Conservation (phyloP, 2,888 invertebrate genomes). For the Andrena camellia region DNA sequence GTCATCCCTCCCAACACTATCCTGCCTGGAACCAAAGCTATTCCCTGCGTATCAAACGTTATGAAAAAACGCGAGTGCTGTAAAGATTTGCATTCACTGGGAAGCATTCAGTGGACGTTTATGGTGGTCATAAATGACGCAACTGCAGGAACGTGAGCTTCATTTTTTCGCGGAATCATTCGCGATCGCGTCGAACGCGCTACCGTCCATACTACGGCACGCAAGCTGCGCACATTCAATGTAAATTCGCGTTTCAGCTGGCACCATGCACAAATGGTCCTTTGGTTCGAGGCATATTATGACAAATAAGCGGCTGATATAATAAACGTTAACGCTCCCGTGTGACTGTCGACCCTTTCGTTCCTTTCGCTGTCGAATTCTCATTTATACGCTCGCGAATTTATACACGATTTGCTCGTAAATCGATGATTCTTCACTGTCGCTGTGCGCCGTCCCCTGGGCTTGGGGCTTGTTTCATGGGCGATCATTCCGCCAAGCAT, state of each 20-base stretch:
- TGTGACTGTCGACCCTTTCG: neutral
- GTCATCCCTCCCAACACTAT: neutral
- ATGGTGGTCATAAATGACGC: conserved; percentile 17
- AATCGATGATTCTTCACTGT: neutral
- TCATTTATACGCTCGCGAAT: neutral
- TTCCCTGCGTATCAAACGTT: neutral
- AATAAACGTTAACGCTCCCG: conserved; percentile 18
- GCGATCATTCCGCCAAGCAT: no score
- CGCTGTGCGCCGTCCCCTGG: neutral
- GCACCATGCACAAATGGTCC: conserved; percentile 12
- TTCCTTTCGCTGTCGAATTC: neutral
- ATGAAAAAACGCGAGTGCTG: neutral
- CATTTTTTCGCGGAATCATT: conserved; percentile 28
- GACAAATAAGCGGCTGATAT: conserved; percentile 44
- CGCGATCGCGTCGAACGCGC: conserved; percentile 12
- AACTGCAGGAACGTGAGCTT: conserved; percentile 14
- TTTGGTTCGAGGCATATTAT: conserved; percentile 1
- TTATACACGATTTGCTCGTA: neutral
- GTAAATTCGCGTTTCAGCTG: conserved; percentile 34
- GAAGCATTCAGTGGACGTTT: conserved; percentile 3
- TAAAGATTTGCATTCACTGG: conserved; percentile 3
- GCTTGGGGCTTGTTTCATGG: no score
- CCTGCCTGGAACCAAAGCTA: neutral
- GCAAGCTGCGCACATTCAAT: conserved; percentile 30
- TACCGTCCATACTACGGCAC: conserved; percentile 20